Conservation (phyloP, 1,140 invertebrate genomes). For the Pygmarrhopalites habei region DNA sequence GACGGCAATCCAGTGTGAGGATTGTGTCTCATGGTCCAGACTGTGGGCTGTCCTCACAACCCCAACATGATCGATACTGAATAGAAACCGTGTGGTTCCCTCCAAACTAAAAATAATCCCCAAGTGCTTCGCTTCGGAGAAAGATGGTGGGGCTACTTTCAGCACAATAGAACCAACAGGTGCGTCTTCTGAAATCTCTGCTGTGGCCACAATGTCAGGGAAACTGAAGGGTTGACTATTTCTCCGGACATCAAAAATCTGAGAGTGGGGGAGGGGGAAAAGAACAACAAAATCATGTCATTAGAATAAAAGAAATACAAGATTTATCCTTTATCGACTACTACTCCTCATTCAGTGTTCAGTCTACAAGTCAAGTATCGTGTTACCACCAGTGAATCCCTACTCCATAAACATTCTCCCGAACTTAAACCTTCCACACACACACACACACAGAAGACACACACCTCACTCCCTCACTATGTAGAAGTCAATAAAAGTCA, state of each 20-base stretch:
- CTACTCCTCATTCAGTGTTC: too few relatives aligned
- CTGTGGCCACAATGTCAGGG: conserved; percentile 31
- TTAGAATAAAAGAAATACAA: conserved; percentile 12
- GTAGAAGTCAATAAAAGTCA: too few relatives aligned
- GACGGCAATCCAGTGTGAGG: conserved; percentile 33
- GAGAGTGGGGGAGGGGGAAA: background rate
- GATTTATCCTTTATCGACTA: too few relatives aligned
- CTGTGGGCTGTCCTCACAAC: conserved; percentile 26
- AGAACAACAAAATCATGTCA: background rate
- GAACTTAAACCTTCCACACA: too few relatives aligned
- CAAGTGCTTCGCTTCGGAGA: conserved; percentile 6
- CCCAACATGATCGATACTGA: conserved; percentile 30
- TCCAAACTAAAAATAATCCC: conserved; percentile 28
- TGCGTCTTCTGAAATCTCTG: conserved; percentile 28
- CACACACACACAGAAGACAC: too few relatives aligned
- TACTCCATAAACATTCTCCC: too few relatives aligned
- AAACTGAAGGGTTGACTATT: conserved; percentile 21
- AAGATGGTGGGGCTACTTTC: conserved; percentile 8
- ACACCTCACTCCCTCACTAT: too few relatives aligned
- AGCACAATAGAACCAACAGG: conserved; percentile 34
- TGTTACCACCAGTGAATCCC: too few relatives aligned
- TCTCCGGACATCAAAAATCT: conserved; percentile 33
- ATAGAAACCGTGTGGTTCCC: conserved; percentile 29
- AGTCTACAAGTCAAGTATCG: too few relatives aligned
- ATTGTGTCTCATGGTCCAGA: conserved; percentile 28